These are phyloP conservation scores for Ophion slaviceki DNA, from an alignment of 2,888 invertebrate species.

Conservation along the genomic window DNA sequence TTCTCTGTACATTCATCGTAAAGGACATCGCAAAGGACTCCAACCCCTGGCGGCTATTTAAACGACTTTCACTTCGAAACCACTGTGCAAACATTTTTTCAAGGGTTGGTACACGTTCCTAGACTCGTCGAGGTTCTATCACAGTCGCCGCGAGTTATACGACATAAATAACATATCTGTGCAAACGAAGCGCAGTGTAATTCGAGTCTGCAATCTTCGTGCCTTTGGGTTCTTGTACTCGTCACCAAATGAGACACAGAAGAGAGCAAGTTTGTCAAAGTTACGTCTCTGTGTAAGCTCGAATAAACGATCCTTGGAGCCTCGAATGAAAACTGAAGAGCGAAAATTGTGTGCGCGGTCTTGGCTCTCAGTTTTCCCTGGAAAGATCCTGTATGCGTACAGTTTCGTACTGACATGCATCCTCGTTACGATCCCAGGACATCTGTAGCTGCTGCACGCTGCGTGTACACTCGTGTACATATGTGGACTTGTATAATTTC, in stretches of 20 bases:
- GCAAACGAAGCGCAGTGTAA: constrained; percentile 14
- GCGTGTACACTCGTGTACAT: constrained; percentile 14
- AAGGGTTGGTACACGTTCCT: not conserved
- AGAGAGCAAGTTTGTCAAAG: constrained; percentile 50
- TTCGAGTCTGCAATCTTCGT: constrained; percentile 1
- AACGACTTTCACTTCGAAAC: too few species aligned
- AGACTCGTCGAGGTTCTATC: not conserved
- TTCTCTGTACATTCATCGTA: too few species aligned
- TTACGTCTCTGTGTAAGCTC: constrained; percentile 42
- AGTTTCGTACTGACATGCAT: constrained; percentile 33
- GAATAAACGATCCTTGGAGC: constrained; percentile 56
- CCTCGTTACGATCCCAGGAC: constrained; percentile 41
- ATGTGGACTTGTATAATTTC: not conserved
- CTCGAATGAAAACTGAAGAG: constrained; percentile 28
- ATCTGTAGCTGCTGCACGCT: constrained; percentile 38
- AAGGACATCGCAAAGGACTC: too few species aligned
- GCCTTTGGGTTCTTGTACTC: not conserved
- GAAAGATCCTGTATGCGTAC: constrained; percentile 19
- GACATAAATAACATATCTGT: constrained; percentile 11
- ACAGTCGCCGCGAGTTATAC: constrained; percentile 6
- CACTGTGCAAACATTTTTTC: not conserved
- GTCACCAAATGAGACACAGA: constrained; percentile 12
- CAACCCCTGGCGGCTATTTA: too few species aligned
- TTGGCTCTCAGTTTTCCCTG: constrained; percentile 12
- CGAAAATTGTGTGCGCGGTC: constrained; percentile 39